A percentile compares a stretch with the other conserved stretches of the same genome.
Evolutionary conservation across 2,113 vertebrate genomes (phyloP).

Genomic region (Gallinago jamesoni): DNA sequence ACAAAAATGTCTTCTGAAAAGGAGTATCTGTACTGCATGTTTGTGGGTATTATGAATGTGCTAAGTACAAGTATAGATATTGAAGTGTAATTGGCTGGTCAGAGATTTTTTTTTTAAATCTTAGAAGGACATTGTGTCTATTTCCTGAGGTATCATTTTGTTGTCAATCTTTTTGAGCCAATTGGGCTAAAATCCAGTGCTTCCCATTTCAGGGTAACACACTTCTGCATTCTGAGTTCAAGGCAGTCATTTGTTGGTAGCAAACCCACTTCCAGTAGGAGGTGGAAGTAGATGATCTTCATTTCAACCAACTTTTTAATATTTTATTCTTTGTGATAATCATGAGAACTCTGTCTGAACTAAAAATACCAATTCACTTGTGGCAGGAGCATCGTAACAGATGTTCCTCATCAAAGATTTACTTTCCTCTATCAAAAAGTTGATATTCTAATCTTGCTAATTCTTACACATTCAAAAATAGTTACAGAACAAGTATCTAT

Average conservation of each 20-base stretch:
- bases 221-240: neutral
- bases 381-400: neutral
- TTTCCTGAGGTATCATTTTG: neutral
- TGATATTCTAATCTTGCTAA: neutral
- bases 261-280: neutral
- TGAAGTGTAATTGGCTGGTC: neutral
- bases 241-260: neutral
- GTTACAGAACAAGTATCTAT: neutral
- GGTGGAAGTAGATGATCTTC: neutral
- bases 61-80: neutral
- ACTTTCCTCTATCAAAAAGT: neutral
- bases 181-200: neutral
- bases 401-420: neutral
- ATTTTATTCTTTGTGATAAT: neutral
- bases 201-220: neutral
- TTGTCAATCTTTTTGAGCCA: neutral
- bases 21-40: neutral
- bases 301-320: neutral
- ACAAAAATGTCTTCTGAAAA: neutral
- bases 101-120: neutral
- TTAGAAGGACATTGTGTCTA: neutral
- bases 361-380: neutral
- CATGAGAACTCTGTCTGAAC: neutral
- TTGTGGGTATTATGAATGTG: neutral
- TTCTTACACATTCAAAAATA: neutral